Evolutionary conservation across 2,113 vertebrate species (phyloP).

Genomic region (Rhadina sibilatrix): DNA sequence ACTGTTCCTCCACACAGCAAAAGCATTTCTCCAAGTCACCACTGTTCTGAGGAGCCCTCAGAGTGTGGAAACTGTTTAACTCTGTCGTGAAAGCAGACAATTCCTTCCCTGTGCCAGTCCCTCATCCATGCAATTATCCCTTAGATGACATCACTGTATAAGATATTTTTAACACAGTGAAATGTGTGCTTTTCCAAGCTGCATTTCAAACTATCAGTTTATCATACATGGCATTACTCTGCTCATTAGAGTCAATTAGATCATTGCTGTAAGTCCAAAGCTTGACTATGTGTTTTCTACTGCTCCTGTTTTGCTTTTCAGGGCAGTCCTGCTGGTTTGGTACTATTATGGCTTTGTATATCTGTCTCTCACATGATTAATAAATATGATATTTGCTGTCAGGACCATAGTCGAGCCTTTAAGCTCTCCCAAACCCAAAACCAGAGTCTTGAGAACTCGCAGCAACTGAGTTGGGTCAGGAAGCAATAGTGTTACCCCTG

Average conservation of each 20-base stretch:
- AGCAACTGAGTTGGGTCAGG: not conserved
- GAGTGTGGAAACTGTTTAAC: not conserved
- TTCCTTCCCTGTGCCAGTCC: not conserved
- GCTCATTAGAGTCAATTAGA: not conserved
- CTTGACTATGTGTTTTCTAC: slow-evolving; percentile 7
- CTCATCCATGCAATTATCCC: not conserved
- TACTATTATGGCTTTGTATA: not conserved
- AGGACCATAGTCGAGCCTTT: not conserved
- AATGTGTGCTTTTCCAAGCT: not conserved
- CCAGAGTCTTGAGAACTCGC: not conserved
- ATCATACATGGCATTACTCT: not conserved
- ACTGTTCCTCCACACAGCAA: not conserved
- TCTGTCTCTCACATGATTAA: not conserved
- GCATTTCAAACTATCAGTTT: not conserved
- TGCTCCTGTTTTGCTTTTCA: not conserved
- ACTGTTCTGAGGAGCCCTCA: not conserved
- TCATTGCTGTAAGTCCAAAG: not conserved
- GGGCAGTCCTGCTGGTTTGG: not conserved
- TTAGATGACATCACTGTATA: not conserved
- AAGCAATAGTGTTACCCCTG: not conserved
- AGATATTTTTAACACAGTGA: not conserved
- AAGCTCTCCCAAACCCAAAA: not conserved
- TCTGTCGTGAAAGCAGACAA: not conserved
- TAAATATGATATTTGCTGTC: not conserved
- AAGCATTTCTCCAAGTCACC: not conserved